Evolutionary conservation across 2,888 invertebrate species (phyloP).

Genomic region (Bedellia somnulentella): DNA sequence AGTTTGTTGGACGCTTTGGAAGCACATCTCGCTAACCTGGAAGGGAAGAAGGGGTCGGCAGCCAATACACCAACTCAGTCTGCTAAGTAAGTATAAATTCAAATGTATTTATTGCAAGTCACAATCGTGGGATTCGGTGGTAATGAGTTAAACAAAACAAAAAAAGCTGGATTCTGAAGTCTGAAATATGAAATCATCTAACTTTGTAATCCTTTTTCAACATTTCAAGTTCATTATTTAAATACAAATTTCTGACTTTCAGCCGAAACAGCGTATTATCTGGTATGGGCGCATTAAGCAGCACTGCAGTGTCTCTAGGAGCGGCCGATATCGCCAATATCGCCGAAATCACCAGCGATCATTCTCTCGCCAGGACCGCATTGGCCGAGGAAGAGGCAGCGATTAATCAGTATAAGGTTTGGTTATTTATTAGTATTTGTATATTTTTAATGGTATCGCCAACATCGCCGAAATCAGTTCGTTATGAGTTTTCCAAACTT

Average conservation of each 20-base stretch:
- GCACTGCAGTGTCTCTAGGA: conserved; percentile 87
- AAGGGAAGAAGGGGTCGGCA: conserved; percentile 88
- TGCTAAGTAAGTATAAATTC: conserved; percentile 63
- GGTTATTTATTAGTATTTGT: no score
- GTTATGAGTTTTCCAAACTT: no score
- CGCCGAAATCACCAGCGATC: conserved; percentile 67
- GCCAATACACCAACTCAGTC: conserved; percentile 86
- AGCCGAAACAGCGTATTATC: no score
- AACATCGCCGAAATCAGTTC: no score
- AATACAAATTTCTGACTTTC: no score
- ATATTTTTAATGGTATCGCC: no score
- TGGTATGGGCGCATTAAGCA: conserved; percentile 85
- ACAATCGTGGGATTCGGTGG: no score
- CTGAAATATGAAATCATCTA: no score
- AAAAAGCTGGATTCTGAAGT: no score
- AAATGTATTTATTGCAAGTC: no score
- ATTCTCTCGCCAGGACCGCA: conserved; percentile 80
- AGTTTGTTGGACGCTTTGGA: conserved; percentile 96
- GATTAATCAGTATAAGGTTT: conserved; percentile 92
- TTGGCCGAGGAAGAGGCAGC: conserved; percentile 96
- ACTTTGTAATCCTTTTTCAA: background rate
- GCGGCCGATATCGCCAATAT: conserved; percentile 76
- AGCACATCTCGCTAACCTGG: conserved; percentile 89
- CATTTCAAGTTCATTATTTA: no score
- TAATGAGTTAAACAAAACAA: no score